Conservation (phyloP, 2,113 vertebrate species). For the Pachypanchax playfairii region DNA sequence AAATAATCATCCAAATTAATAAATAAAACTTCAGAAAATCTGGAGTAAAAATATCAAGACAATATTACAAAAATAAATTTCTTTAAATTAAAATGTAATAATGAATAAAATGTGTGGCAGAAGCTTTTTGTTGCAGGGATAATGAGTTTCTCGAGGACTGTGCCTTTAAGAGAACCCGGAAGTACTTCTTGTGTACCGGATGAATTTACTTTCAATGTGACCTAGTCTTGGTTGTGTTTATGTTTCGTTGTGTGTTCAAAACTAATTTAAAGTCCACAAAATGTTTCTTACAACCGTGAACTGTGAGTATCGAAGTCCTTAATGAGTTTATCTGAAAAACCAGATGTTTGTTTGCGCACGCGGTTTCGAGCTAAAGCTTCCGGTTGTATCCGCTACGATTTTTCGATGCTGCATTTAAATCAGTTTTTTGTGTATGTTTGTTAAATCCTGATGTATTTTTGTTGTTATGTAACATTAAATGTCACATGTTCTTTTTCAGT, state of each 20-base stretch:
- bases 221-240: constrained; percentile 12
- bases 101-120: too few relatives aligned
- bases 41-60: too few relatives aligned
- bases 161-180: constrained; percentile 65
- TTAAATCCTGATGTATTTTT: background rate
- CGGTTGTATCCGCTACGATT: background rate
- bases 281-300: constrained; percentile 81
- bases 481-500: constrained; percentile 56
- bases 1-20: too few relatives aligned
- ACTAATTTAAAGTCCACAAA: background rate
- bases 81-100: too few relatives aligned
- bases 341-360: background rate
- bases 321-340: fast-evolving
- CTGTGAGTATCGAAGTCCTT: constrained; percentile 67
- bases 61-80: too few relatives aligned
- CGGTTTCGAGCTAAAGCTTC: too few relatives aligned
- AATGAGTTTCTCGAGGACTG: background rate
- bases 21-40: too few relatives aligned
- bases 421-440: background rate
- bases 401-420: background rate
- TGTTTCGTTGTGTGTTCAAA: background rate
- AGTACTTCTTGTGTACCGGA: constrained; percentile 59
- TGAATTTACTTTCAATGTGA: constrained; percentile 66
- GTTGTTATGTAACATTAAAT: background rate
- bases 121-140: too few relatives aligned